These are phyloP conservation scores for Scrobipalpa costella DNA, from an alignment of 2,888 invertebrate species.

Conservation along the genomic window DNA sequence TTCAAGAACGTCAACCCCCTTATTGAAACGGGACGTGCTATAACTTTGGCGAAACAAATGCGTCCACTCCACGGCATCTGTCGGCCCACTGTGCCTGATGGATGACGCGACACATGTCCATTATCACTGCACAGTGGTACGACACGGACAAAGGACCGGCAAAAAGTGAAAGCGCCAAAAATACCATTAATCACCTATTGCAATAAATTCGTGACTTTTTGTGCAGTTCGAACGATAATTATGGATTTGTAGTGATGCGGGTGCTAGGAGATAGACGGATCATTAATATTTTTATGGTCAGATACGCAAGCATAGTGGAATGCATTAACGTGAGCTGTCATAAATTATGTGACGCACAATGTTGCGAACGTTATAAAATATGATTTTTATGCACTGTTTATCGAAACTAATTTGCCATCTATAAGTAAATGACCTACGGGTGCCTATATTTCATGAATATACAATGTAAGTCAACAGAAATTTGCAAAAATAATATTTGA, in stretches of 20 bases:
- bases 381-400: background rate
- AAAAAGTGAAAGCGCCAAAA: slow-evolving; percentile 53
- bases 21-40: slow-evolving; percentile 53
- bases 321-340: slow-evolving; percentile 9
- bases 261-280: slow-evolving; percentile 12
- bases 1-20: background rate
- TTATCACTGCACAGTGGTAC: slow-evolving; percentile 59
- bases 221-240: slow-evolving; percentile 35
- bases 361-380: background rate
- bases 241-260: slow-evolving; percentile 21
- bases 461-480: no score
- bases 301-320: slow-evolving; percentile 15
- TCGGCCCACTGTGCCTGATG: slow-evolving; percentile 57
- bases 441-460: background rate
- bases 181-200: slow-evolving; percentile 67
- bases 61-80: slow-evolving; percentile 63
- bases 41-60: slow-evolving; percentile 58
- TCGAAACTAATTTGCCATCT: slow-evolving; percentile 7
- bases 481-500: no score
- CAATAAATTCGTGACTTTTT: slow-evolving; percentile 51
- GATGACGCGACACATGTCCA: slow-evolving; percentile 77
- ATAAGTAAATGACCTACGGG: slow-evolving; percentile 5
- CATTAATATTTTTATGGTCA: slow-evolving; percentile 24
- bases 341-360: slow-evolving; percentile 12
- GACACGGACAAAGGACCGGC: slow-evolving; percentile 51